Evolutionary conservation across 2,113 vertebrate species (phyloP), one percentile per base, ranked within the genome.

Genomic region (Charadrius vociferus): DNA sequence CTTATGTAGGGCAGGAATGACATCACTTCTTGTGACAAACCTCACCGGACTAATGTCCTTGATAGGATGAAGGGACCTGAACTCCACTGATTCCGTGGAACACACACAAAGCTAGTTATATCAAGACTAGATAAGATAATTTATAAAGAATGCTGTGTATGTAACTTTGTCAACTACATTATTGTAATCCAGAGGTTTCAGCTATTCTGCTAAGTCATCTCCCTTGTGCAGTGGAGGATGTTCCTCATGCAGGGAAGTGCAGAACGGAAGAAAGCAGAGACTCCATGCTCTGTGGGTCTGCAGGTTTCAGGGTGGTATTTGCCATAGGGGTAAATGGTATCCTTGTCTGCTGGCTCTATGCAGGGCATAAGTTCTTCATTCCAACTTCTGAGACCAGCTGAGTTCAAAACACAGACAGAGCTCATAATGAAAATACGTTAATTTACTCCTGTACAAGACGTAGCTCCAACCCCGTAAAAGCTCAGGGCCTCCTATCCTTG

Each of bases 41-140:
- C 2, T 81, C 41, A 34, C 21, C 43, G 15, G 20, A 10, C 26
- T 56, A 32, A 7, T n/a, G 15, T 23, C 34, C 27, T 34, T 3
- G 1, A n/a, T 32, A 50, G 7, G 9, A 37, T 32, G 23, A 30
- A 12, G 36, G 26, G 39, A 70, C 13, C 9, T 49, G 39, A 84
- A 47, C 27, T 61, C 34, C 49, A 34, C 8, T n/a, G 37, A 21
- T 41, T 72, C 26, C 26, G 47, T 0, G 0, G 49, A 75, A 29
- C 4, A n/a, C 13, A 24, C 3, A 3, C 3, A 55, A 73, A 74
- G 14, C 6, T 41, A 61, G 9, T 18, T 50, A 63, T 49, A 74
- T 39, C 7, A 45, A 27, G 17, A 65, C 14, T 12, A 81, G n/a
- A 30, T 24, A 55, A 50, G 13, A 43, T 7, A 61, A 30, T 75